Evolutionary conservation across 2,888 invertebrate genomes (phyloP), one percentile per base, ranked within the genome.

Genomic region (Acrobasis consociella): DNA sequence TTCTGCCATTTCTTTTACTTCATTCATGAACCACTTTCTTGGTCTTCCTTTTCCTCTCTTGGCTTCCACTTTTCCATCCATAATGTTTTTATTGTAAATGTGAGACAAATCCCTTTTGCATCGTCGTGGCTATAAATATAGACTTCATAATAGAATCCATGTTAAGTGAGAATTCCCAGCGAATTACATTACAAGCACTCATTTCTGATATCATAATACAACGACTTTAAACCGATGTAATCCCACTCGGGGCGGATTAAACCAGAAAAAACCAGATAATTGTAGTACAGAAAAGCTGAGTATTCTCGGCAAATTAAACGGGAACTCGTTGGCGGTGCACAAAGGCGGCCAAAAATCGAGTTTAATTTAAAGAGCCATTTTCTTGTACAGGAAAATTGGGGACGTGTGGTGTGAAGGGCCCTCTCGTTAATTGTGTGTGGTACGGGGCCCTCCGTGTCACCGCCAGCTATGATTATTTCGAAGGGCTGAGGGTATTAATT

Each of bases 381-480:
- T 64, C 66, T 69, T 68, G 68, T 76, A 76, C 77, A 67, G 78
- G 70, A 74, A 76, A 62, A 81, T 37, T 38, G 53, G 15, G 53
- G 53, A 86, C 83, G 82, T 81, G 82, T 76, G 82, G 77, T 72
- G 75, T 74, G 62, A 80, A 85, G 82, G 79, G 78, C 78, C 71
- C 89, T 89, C 69, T 67, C 82, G 80, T 78, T 87, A 87, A 89
- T 89, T 89, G 89, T 85, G 83, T 82, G 83, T 81, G 84, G 78
- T 58, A n/a, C 38, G 46, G 17, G 62, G 13, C 70, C 63, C 69
- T 64, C 66, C 15, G 51, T 38, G 62, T 55, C 66, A 69, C 71
- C 75, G 82, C 78, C 83, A 77, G 72, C 65, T 61, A 63, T 68
- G 72, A 75, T 72, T 75, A 75, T 73, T 77, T 71, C 69, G 64